These are phyloP conservation scores for Taphrorychus bicolor DNA, from an alignment of 2,888 invertebrate species.

Conservation along the genomic window DNA sequence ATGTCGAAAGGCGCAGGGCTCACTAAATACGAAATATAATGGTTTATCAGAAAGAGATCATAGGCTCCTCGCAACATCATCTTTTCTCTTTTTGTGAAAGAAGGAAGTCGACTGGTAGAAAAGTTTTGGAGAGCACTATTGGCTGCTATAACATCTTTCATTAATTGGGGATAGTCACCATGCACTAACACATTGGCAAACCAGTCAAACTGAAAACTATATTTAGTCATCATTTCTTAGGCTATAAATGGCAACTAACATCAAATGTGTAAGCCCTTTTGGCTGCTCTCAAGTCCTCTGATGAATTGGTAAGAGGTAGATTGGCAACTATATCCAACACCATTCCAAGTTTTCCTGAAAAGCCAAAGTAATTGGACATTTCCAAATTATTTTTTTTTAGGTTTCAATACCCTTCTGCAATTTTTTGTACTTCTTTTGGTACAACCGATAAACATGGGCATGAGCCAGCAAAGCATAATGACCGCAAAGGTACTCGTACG, in stretches of 20 bases:
- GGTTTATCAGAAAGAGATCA: constrained; percentile 56
- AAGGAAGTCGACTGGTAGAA: constrained; percentile 64
- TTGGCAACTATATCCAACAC: constrained; percentile 69
- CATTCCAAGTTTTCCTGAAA: constrained; percentile 52
- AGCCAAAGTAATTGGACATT: background rate
- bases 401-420: constrained; percentile 45
- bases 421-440: constrained; percentile 60
- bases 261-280: constrained; percentile 65
- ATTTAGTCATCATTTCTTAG: background rate
- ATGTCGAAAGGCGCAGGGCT: constrained; percentile 11
- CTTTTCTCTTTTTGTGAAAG: constrained; percentile 63
- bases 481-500: constrained; percentile 56
- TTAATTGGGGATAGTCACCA: constrained; percentile 66
- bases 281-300: constrained; percentile 66
- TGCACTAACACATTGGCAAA: constrained; percentile 58
- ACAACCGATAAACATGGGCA: constrained; percentile 67
- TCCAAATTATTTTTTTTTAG: background rate
- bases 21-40: constrained; percentile 29
- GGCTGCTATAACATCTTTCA: constrained; percentile 63
- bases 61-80: constrained; percentile 58
- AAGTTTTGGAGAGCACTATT: constrained; percentile 65
- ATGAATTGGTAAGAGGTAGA: constrained; percentile 64
- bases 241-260: constrained; percentile 53
- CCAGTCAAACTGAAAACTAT: constrained; percentile 33
- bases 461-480: constrained; percentile 72